Conservation (phyloP, 1,140 invertebrate genomes). For the Cheumatopsyche charites region DNA sequence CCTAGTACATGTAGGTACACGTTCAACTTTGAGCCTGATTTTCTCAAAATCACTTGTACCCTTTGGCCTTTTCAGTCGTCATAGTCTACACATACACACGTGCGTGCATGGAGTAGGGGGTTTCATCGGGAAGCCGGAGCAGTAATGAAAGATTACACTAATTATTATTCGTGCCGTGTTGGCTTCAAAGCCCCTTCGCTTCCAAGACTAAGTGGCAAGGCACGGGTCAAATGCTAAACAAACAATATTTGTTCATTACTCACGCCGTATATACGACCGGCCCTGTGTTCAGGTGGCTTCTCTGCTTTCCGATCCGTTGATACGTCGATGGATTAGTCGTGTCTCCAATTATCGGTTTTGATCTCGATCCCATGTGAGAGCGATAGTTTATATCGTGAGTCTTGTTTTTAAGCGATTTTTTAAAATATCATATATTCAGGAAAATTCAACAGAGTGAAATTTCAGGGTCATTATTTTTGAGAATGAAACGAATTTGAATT, state of each 20-base stretch:
- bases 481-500: too few species aligned
- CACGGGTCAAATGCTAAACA: slow-evolving; percentile 26
- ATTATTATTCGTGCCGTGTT: slow-evolving; percentile 26
- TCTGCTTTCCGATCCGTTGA: neutral
- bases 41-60: too few species aligned
- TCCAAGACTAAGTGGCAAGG: slow-evolving; percentile 14
- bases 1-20: too few species aligned
- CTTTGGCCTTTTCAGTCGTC: too few species aligned
- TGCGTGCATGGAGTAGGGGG: too few species aligned
- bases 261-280: neutral
- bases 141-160: slow-evolving; percentile 27
- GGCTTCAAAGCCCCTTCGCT: slow-evolving; percentile 24
- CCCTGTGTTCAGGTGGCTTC: neutral
- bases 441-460: neutral
- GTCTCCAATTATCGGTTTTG: neutral
- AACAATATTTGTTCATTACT: slow-evolving; percentile 28
- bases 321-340: neutral
- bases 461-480: too few species aligned
- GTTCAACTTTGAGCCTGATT: too few species aligned
- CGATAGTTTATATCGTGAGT: too few species aligned
- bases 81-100: too few species aligned
- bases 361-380: too few species aligned
- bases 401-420: neutral
- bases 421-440: neutral
- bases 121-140: neutral